Base-by-base conservation (phyloP, 2,888 invertebrate genomes). In the Neuroscelio doddi region DNA sequence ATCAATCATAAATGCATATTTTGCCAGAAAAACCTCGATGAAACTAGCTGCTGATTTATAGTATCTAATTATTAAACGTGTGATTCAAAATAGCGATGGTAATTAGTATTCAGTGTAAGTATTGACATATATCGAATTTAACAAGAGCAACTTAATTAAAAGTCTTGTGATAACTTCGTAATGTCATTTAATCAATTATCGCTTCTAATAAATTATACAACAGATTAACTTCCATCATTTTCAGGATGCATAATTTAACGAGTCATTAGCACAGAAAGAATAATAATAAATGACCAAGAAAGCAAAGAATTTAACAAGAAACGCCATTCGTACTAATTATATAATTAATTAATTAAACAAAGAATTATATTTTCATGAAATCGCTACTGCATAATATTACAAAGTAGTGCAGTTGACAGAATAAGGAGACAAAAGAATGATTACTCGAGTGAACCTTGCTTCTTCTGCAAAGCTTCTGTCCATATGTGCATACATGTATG, bases 91-190 rank as follows among this genome's bases (percentile, higher is more conserved):
- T 21, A 5, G 21, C 29, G 15, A 46, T 36, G 21, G 39, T 15
- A 12, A 10, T 29, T 36, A 27, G 5, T 26, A 42, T 42, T 41
- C 42, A 42, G 16, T 32, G 27, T 7, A 21, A 15, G 10, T 9
- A 30, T 49, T 34, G 29, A 44, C 42, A 57, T 49, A 44, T 36
- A 49, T 57, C 57, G 21, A 9, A 29, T 16, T n/a, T 32, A 42
- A 44, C 34, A 57, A 57, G 57, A 57, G 49, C 49, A 42, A 57
- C 57, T 57, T 57, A 57, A 57, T 57, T 50, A 50, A 27, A 57
- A 49, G 42, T 8, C 42, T 21, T 12, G 1, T 1, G 36, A 36
- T 3, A 2, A 16, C 17, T 17, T 17, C 17, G 38, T 16, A 12
- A 17, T 5, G 36, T 14, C 36, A 14, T 14, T 1, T 24, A 17